Conservation (phyloP, 2,113 vertebrate species). For the Callaeas wilsoni region DNA sequence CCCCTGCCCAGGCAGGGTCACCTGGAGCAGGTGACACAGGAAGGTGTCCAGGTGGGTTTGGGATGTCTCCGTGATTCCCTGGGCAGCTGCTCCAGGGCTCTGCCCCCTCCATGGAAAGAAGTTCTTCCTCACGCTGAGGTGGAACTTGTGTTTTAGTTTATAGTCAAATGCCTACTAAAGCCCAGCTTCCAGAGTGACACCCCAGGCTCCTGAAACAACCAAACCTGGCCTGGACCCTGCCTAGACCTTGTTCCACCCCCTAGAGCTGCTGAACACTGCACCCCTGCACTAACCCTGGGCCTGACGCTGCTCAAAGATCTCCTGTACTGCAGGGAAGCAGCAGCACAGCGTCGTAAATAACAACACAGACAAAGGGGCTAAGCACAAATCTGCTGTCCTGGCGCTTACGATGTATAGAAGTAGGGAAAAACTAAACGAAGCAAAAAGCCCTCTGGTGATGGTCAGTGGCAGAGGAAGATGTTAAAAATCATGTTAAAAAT, state of each 20-base stretch:
- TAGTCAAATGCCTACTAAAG: neutral
- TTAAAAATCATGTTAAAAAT: neutral
- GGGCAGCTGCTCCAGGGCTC: neutral
- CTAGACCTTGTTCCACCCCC: too few relatives aligned
- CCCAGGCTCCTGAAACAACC: neutral
- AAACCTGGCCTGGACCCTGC: accelerated
- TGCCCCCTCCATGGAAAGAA: neutral
- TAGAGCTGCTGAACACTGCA: accelerated
- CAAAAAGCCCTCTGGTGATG: neutral
- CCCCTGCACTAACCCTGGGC: accelerated
- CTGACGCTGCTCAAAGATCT: neutral
- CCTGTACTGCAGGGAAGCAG: accelerated
- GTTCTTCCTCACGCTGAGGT: accelerated
- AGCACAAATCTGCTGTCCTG: neutral
- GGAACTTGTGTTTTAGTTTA: neutral
- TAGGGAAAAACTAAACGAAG: neutral
- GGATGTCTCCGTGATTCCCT: neutral
- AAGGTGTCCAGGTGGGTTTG: accelerated
- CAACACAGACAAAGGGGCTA: neutral
- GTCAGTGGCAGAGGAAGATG: neutral
- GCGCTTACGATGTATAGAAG: neutral
- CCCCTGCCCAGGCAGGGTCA: neutral
- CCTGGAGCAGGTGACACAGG: neutral
- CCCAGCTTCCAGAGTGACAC: accelerated
- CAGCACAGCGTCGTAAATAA: accelerated